Evolutionary conservation across 2,797 vertebrate genomes (phyloP), one percentile per base, ranked within the genome.

Genomic region (Lithobates sylvaticus): DNA sequence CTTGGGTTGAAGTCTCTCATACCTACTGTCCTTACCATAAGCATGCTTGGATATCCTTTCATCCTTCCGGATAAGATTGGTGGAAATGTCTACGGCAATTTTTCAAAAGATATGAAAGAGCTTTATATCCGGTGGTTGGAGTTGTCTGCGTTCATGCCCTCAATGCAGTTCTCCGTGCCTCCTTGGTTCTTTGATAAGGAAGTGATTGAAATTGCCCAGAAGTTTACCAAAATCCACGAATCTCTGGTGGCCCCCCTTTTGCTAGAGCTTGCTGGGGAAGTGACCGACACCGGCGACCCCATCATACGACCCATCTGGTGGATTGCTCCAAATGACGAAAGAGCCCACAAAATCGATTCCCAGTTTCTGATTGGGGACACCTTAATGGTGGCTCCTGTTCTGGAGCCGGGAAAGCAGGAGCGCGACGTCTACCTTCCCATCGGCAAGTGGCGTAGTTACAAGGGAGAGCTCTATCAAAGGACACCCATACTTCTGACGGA

Each of bases 221-320:
- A 96, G 88, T 99, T 98, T 92, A 96, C 96, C 0, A 93, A 92
- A 0, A 95, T 99, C 47, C 96, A 97, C 0, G 96, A 97, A 89
- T 97, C 96, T 0, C 92, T 99, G 10, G 97, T 99, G 42, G 96
- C 97, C 0, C 98, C 98, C 0, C 93, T 98, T 16, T 92, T 99
- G 80, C 91, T 99, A 76, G 97, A 98, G 91, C 93, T 99, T 85
- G 98, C 97, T 0, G 94, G 96, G 0, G 97, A 99, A 88, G 95
- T 97, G 81, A 93, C 97, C 0, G 91, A 96, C 90, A 98, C 97
- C 0, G 98, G 98, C 0, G 97, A 98, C 90, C 97, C 98, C 87
- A 98, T 99, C 88, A 97, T 99, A 89, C 95, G 98, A 10, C 98
- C 98, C n/a, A 93, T 99, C 81, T 99, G 98, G 98, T 99, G 98